Evolutionary conservation across 53 echinoderm and acorn worm genomes (phyloP), one percentile per base, ranked within the genome.

Genomic region (Apostichopus leukothele): DNA sequence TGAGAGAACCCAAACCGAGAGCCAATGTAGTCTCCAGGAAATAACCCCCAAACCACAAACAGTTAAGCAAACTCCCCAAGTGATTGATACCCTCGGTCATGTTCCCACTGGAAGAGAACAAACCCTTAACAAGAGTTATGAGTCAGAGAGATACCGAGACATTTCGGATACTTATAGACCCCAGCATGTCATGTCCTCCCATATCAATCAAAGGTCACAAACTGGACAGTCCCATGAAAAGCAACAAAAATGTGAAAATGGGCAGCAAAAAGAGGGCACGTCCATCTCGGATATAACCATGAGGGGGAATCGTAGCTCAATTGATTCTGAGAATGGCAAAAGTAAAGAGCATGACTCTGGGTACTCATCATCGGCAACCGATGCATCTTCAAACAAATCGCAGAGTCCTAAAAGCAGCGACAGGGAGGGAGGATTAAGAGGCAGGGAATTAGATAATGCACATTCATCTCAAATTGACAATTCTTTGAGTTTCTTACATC

Each of bases 331-430:
- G 51, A 81, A 81, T 81, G 10, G 22, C 54, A 81, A 81, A 59
- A 54, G 21, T 57, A 81, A 59, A 55, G 81, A 81, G 9, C 75
- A 89, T 52, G 95, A 95, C 73, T 95, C 95, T 71, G 95, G 95
- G 12, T 95, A 95, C 83, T 90, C 93, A 21, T 95, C 95, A 13
- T 81, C 93, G 19, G 90, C 90, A 55, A 76, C 90, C 0, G 71
- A 86, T 68, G 50, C 67, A 10, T 86, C 71, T 5, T 86, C 86
- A 16, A 86, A 61, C 25, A 86, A 86, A 68, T 50, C 86, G 3
- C 67, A 68, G 67, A 86, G 71, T 22, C 71, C 86, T 10, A 21
- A 67, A 16, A 86, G 51, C 4, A 50, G 67, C 60, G 84, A 84
- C 60, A 84, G 61, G 60, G 84, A 26, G 66, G 60, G 25, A 4